These are phyloP conservation scores for Equus przewalskii DNA, from an alignment of 2,113 vertebrate species.

Conservation along the genomic window DNA sequence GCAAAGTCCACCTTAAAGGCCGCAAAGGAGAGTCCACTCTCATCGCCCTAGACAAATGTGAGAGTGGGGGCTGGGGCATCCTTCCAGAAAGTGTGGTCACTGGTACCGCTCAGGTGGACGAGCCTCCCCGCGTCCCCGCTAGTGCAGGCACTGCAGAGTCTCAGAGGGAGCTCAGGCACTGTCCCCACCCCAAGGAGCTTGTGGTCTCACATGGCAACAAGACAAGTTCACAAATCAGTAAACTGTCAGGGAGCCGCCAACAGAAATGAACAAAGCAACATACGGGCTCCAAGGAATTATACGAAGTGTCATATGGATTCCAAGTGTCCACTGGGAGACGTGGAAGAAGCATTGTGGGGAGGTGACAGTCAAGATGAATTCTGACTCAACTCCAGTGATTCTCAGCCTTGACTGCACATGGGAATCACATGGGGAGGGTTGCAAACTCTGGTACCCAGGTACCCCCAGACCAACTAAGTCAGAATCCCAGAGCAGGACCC, in stretches of 20 bases:
- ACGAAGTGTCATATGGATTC: background rate
- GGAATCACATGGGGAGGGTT: background rate
- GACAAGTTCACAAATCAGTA: background rate
- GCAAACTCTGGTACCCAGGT: background rate
- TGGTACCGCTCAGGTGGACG: background rate
- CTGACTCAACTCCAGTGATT: background rate
- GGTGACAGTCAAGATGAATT: background rate
- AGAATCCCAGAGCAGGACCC: background rate
- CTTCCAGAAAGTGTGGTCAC: background rate
- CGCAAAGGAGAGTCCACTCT: background rate
- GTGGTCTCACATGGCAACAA: background rate
- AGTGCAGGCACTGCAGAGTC: background rate
- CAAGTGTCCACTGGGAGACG: background rate
- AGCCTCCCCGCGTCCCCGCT: background rate
- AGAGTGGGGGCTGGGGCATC: background rate
- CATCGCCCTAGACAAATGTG: background rate
- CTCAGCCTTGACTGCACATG: background rate
- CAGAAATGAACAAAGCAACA: background rate
- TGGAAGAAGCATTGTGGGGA: background rate
- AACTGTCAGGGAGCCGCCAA: background rate
- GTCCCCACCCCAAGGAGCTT: background rate
- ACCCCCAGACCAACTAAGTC: slow-evolving; percentile 14
- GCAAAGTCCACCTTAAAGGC: slow-evolving; percentile 2
- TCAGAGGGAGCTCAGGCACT: background rate
- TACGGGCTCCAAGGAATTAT: background rate